phyloP scores from a whole-genome alignment of 2,797 vertebrate species.

The Hafferia zeledoni region DNA sequence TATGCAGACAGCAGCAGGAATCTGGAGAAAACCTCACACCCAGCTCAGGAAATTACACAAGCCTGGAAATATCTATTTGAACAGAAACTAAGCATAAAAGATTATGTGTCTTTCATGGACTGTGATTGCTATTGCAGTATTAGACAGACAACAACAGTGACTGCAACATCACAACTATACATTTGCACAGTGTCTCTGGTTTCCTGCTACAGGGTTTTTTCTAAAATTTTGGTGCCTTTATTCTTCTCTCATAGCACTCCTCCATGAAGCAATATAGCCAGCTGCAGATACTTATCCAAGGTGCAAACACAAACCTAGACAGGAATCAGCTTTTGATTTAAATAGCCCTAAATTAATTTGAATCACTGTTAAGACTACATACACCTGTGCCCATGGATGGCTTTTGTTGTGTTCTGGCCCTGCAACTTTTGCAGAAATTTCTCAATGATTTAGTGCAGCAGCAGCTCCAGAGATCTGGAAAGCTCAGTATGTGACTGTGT shows the following conservation, averaged over 20 bases:
- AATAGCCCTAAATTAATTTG: slow-evolving; percentile 55
- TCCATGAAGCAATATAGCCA: slow-evolving; percentile 7
- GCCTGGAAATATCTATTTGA: neutral
- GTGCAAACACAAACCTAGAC: slow-evolving; percentile 40
- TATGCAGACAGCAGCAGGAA: neutral
- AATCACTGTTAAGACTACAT: neutral
- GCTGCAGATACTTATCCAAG: slow-evolving; percentile 51
- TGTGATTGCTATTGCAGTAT: neutral
- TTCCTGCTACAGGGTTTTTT: neutral
- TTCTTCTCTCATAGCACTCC: neutral
- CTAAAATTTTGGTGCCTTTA: neutral
- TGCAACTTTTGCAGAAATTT: neutral
- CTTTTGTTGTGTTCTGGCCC: neutral
- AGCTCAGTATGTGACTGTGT: neutral
- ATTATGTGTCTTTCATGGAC: neutral
- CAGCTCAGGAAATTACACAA: neutral
- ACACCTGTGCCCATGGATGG: neutral
- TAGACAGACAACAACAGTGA: neutral
- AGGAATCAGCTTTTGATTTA: slow-evolving; percentile 55
- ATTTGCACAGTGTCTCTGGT: neutral
- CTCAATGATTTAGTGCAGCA: neutral
- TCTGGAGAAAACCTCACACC: neutral
- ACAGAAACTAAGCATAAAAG: neutral
- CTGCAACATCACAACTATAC: neutral
- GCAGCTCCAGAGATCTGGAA: neutral